phyloP scores from a whole-genome alignment of 1,140 invertebrate genomes.

The Drosophila cardini region DNA sequence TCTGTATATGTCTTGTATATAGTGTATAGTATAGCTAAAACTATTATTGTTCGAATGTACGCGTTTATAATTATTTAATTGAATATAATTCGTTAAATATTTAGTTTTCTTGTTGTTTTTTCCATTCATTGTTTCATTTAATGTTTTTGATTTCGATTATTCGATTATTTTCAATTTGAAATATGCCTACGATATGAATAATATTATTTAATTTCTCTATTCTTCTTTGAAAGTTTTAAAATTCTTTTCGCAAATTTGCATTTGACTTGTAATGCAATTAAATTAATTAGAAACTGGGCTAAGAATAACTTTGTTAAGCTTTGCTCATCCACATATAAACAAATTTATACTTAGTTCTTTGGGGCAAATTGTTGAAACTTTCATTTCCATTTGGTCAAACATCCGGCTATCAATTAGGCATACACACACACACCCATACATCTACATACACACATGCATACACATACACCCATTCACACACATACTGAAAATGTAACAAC shows the following conservation, averaged over 20 bases:
- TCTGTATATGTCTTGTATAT: slow-evolving; percentile 22
- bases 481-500: slow-evolving; percentile 17
- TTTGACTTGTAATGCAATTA: slow-evolving; percentile 24
- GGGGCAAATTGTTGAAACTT: slow-evolving; percentile 47
- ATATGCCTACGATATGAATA: slow-evolving; percentile 24
- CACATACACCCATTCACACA: slow-evolving; percentile 7
- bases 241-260: slow-evolving; percentile 15
- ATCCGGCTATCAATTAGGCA: slow-evolving; percentile 64
- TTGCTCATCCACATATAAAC: slow-evolving; percentile 33
- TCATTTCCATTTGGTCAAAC: slow-evolving; percentile 71
- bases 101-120: slow-evolving; percentile 7
- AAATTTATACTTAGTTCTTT: slow-evolving; percentile 35
- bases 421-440: slow-evolving; percentile 36
- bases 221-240: slow-evolving; percentile 1
- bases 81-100: slow-evolving; percentile 37
- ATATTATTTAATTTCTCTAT: too few species aligned
- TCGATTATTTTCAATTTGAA: slow-evolving; percentile 15
- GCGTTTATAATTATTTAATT: slow-evolving; percentile 45
- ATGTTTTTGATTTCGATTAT: slow-evolving; percentile 49
- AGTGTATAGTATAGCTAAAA: slow-evolving; percentile 59
- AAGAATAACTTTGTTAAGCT: slow-evolving; percentile 36
- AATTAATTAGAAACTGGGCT: slow-evolving; percentile 32
- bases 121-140: neutral
- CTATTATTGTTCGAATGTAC: slow-evolving; percentile 80
- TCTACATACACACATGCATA: slow-evolving; percentile 19